Evolutionary conservation across 2,797 vertebrate species (phyloP), one percentile per base, ranked within the genome.

Genomic region (Ctenopoma kingsleyae): DNA sequence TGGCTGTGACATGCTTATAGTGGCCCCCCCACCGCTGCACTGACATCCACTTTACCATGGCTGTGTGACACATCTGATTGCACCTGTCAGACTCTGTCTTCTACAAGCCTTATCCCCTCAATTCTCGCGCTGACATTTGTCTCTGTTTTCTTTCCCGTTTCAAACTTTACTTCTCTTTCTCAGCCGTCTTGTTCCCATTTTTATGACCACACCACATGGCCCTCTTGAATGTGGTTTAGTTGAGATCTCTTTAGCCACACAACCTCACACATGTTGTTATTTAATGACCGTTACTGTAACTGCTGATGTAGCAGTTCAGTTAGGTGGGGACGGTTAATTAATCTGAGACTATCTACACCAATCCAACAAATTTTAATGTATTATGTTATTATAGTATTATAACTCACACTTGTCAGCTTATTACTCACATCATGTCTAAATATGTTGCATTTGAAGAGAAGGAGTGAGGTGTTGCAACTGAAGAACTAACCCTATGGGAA

Each of bases 21-120:
- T 12, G 51, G 62, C 81, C 87, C 81, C 81, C 90, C 91, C 22
- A 84, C 35, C 4, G 36, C 79, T 60, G 47, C 67, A 63, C 82
- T 81, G 82, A 88, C 86, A 86, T 85, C 78, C 78, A 81, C 85
- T 91, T 86, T 73, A 46, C 62, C 63, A 54, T 1, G 54, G 59
- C 80, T 70, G 44, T 74, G 71, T 78, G 81, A 87, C 81, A 82
- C 84, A 81, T 86, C 73, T 91, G 88, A 93, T 89, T 85, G 73
- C 78, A 87, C 71, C 78, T 87, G 89, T 90, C 92, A 91, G 87
- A 55, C 43, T 65, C 48, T 78, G 79, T 87, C 87, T 75, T 78
- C 68, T 74, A 60, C 9, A 32, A 81, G 78, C 72, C 78, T 80
- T 76, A 78, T 82, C 70, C 85, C 54, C 62, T 74, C 44, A 82